Conservation (phyloP, 2,888 invertebrate genomes). For the Nipponacmea schrenckii region DNA sequence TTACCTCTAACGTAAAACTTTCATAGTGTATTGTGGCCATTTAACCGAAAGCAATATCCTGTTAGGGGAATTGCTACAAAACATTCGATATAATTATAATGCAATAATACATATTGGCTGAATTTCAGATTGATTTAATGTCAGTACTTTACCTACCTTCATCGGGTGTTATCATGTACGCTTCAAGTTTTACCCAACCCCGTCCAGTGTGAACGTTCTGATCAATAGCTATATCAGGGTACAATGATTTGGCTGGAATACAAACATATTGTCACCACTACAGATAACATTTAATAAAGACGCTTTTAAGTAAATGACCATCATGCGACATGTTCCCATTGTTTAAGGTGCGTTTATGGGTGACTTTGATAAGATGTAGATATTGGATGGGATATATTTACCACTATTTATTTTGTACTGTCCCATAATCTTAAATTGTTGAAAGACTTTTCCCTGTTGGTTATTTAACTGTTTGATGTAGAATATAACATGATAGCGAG, state of each 20-base stretch:
- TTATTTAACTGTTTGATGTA: constrained; percentile 7
- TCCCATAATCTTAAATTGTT: background rate
- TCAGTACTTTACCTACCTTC: background rate
- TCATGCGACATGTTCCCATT: background rate
- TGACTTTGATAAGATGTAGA: background rate
- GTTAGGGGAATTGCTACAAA: no score
- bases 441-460: constrained; percentile 1
- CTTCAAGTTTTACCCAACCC: background rate
- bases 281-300: no score
- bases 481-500: constrained; percentile 5
- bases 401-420: background rate
- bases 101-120: no score
- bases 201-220: background rate
- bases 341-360: no score
- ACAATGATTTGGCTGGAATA: background rate
- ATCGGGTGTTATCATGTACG: background rate
- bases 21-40: no score
- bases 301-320: no score
- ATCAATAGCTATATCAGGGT: background rate
- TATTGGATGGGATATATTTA: background rate
- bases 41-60: no score
- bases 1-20: no score
- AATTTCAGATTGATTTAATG: background rate
- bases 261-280: background rate
- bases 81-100: no score